Evolutionary conservation across 2,113 vertebrate genomes (phyloP).

Genomic region (Trichomycterus rosablanca): DNA sequence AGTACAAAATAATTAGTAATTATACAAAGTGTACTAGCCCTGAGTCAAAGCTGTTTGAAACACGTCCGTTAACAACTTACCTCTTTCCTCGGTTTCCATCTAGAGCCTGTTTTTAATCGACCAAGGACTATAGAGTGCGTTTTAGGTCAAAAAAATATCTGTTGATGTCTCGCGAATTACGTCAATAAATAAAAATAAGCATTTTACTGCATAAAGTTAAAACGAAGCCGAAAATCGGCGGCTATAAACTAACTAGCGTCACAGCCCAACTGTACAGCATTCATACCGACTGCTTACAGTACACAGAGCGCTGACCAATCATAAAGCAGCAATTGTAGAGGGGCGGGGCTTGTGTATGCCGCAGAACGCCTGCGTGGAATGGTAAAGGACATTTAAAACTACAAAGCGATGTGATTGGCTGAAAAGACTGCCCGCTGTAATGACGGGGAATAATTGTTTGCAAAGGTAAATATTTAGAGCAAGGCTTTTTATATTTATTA

Average conservation of each 20-base stretch:
- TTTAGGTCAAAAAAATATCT: not conserved
- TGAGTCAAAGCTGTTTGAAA: constrained; percentile 4
- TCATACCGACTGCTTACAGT: constrained; percentile 17
- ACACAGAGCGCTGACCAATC: constrained; percentile 1
- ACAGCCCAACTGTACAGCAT: constrained; percentile 8
- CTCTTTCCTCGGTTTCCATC: constrained; percentile 71
- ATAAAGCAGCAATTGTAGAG: not conserved
- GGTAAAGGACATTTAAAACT: constrained; percentile 60
- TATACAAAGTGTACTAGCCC: too few relatives aligned
- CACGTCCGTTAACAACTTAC: constrained; percentile 48
- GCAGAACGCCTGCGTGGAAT: not conserved
- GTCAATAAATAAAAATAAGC: not conserved
- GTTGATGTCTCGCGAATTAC: not conserved
- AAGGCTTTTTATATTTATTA: too few relatives aligned
- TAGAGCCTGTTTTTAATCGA: not conserved
- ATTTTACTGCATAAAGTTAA: not conserved
- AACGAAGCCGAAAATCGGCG: not conserved
- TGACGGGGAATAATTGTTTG: not conserved
- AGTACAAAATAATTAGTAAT: too few relatives aligned
- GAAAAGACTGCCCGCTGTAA: not conserved
- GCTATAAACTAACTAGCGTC: not conserved
- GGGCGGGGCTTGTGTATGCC: constrained; percentile 11
- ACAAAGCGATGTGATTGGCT: constrained; percentile 62
- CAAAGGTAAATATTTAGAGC: too few relatives aligned
- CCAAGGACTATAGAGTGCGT: not conserved